A percentile compares a stretch with the other conserved stretches of the same genome.
These are phyloP conservation scores for Zalophus californianus DNA, from an alignment of 2,797 vertebrate genomes.

Conservation along the genomic window DNA sequence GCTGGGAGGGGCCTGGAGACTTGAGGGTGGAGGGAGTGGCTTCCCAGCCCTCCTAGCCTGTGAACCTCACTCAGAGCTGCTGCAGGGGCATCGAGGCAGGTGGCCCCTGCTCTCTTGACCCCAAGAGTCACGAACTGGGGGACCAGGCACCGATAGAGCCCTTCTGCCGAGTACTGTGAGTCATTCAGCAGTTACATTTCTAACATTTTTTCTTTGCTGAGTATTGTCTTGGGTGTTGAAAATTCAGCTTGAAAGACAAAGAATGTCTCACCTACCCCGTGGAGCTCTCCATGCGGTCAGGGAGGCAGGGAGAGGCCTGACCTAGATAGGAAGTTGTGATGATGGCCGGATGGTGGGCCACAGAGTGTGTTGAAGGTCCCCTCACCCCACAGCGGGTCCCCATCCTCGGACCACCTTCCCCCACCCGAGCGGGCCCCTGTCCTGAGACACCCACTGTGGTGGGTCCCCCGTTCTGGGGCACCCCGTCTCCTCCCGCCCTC, in stretches of 20 bases:
- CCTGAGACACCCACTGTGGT: too few species aligned
- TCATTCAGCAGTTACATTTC: not conserved
- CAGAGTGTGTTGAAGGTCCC: not conserved
- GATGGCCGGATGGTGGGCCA: not conserved
- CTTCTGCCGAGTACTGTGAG: not conserved
- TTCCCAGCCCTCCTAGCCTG: not conserved
- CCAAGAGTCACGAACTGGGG: too few species aligned
- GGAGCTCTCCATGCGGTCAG: too few species aligned
- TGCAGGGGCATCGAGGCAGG: not conserved
- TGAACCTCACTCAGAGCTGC: not conserved
- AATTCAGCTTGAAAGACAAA: not conserved
- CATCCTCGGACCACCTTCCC: not conserved
- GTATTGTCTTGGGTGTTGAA: not conserved
- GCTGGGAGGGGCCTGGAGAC: slow-evolving; percentile 20
- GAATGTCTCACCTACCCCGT: not conserved
- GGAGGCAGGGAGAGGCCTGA: not conserved
- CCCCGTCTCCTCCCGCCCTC: not conserved
- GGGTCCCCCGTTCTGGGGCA: not conserved
- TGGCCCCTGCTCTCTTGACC: not conserved
- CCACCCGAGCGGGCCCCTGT: not conserved
- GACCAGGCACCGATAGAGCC: not conserved
- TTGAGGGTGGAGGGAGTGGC: not conserved
- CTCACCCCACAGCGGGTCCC: too few species aligned
- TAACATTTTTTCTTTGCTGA: not conserved
- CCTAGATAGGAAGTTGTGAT: not conserved